phyloP scores from a whole-genome alignment of 1,140 invertebrate species.

The Maconellicoccus hirsutus region DNA sequence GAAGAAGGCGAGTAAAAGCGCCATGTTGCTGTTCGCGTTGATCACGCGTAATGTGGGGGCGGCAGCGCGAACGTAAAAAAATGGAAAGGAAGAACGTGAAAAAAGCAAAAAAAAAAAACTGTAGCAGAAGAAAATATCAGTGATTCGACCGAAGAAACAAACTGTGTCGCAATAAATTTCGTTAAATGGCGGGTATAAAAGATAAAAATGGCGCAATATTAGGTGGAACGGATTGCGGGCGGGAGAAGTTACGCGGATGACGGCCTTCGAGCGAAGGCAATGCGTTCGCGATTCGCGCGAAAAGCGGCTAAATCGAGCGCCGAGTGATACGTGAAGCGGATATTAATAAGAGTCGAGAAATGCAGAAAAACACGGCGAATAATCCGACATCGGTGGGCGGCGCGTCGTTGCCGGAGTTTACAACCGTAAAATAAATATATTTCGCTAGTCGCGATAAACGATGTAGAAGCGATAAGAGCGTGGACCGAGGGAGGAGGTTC shows the following conservation, averaged over 20 bases:
- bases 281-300: conserved; percentile 3
- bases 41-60: no score
- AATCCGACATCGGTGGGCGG: neutral
- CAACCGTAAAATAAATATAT: neutral
- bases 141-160: conserved; percentile 13
- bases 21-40: no score
- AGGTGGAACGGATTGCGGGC: neutral
- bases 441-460: neutral
- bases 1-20: no score
- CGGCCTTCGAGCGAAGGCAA: neutral
- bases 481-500: no score
- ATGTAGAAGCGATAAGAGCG: neutral
- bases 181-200: conserved; percentile 20
- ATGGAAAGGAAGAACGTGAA: no score
- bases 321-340: conserved; percentile 18
- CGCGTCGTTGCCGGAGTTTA: neutral
- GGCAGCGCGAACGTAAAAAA: no score
- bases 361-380: conserved; percentile 13
- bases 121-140: conserved; percentile 3
- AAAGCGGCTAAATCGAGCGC: conserved; percentile 18
- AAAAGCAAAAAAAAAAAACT: no score
- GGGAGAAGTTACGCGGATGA: neutral
- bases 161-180: conserved; percentile 14
- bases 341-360: conserved; percentile 19
- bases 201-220: conserved; percentile 20